These are phyloP conservation scores for Fragum fragum DNA, from an alignment of 2,888 invertebrate genomes.

Conservation along the genomic window DNA sequence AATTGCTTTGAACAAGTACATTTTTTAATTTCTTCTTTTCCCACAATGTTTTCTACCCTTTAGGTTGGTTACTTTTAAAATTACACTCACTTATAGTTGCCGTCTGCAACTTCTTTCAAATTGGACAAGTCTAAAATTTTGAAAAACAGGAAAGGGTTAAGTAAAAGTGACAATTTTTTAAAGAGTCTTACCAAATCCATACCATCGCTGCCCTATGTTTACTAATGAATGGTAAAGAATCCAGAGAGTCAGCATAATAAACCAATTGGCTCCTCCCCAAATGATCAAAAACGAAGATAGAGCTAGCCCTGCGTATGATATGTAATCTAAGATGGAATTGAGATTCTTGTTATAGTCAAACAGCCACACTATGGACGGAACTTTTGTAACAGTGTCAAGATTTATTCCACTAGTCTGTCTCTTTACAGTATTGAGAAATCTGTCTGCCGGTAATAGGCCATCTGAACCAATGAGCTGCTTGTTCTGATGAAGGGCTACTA, in stretches of 20 bases:
- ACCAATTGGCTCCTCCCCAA: slow-evolving; percentile 85
- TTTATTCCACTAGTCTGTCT: slow-evolving; percentile 65
- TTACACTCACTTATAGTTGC: too few relatives aligned
- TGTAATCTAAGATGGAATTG: slow-evolving; percentile 80
- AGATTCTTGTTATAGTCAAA: slow-evolving; percentile 78
- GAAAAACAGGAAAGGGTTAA: too few relatives aligned
- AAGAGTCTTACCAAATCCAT: slow-evolving; percentile 81
- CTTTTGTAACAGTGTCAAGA: slow-evolving; percentile 69
- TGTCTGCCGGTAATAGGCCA: slow-evolving; percentile 85
- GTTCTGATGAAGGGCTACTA: slow-evolving; percentile 86
- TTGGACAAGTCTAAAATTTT: too few relatives aligned
- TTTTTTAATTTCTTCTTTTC: too few relatives aligned
- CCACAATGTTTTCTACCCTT: too few relatives aligned
- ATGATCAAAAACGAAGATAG: slow-evolving; percentile 82
- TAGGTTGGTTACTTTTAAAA: too few relatives aligned
- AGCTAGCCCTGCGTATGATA: slow-evolving; percentile 83
- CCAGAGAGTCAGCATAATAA: slow-evolving; percentile 85
- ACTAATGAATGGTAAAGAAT: slow-evolving; percentile 86
- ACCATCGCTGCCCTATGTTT: slow-evolving; percentile 86
- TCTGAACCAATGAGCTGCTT: slow-evolving; percentile 84
- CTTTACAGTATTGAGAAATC: slow-evolving; percentile 77
- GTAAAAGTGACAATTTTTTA: too few relatives aligned
- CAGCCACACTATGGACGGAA: slow-evolving; percentile 85
- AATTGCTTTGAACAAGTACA: too few relatives aligned
- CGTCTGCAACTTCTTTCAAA: too few relatives aligned